These are phyloP conservation scores for Phalacrocorax brasilianus DNA, from an alignment of 2,113 vertebrate genomes.

Conservation along the genomic window DNA sequence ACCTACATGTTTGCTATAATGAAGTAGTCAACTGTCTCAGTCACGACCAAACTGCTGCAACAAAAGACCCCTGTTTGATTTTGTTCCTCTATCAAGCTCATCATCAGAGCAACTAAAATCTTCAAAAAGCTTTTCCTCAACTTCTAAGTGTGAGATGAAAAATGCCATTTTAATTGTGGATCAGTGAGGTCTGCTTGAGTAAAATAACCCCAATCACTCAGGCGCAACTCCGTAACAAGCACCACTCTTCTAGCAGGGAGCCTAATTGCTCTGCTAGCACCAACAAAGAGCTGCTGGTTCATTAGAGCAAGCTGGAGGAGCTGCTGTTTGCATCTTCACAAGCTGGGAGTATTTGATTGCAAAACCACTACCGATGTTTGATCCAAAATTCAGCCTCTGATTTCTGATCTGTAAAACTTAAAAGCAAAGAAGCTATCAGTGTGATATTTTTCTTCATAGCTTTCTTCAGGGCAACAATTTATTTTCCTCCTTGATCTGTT, in stretches of 20 bases:
- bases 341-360: constrained; percentile 5
- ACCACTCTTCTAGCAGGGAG: not conserved
- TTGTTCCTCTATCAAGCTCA: not conserved
- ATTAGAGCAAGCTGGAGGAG: constrained; percentile 14
- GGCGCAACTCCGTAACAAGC: not conserved
- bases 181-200: not conserved
- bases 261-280: constrained; percentile 15
- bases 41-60: not conserved
- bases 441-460: not conserved
- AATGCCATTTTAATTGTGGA: constrained; percentile 18
- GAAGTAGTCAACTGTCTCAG: constrained; percentile 26
- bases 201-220: not conserved
- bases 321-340: not conserved
- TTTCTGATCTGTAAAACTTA: constrained; percentile 28
- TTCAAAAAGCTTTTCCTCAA: constrained; percentile 18
- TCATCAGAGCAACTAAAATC: not conserved
- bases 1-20: constrained; percentile 32
- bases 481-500: constrained; percentile 12
- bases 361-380: not conserved
- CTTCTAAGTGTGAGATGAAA: constrained; percentile 1
- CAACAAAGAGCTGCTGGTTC: constrained; percentile 3
- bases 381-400: constrained; percentile 30
- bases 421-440: not conserved
- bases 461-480: constrained; percentile 11
- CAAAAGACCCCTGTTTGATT: not conserved